Evolutionary conservation across 2,797 vertebrate genomes (phyloP).

Genomic region (Phataginus tetradactyla): DNA sequence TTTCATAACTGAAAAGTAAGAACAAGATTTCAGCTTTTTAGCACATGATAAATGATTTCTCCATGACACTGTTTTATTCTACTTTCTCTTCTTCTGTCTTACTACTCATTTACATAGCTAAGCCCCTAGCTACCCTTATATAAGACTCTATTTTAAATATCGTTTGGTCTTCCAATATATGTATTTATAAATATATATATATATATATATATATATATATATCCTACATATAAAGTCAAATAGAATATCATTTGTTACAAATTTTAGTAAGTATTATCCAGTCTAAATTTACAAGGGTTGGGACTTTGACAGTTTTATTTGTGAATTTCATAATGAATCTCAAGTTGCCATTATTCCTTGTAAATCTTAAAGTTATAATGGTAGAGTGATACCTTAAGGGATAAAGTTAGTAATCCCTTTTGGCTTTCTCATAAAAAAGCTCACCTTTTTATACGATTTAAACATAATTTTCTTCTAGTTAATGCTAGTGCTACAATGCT

Average conservation of each 20-base stretch:
- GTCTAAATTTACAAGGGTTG: background rate
- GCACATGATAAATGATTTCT: background rate
- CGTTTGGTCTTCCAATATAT: background rate
- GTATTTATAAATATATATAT: too few relatives aligned
- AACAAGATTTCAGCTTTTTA: slow-evolving; percentile 47
- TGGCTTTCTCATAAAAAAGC: background rate
- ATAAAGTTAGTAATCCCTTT: background rate
- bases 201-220: too few relatives aligned
- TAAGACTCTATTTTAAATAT: background rate
- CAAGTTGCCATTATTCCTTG: background rate
- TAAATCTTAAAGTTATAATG: background rate
- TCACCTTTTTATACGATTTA: background rate
- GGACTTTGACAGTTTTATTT: background rate
- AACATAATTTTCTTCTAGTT: slow-evolving; percentile 13
- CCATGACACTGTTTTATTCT: background rate
- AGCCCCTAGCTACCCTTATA: background rate
- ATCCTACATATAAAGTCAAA: background rate
- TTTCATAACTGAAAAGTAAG: slow-evolving; percentile 42
- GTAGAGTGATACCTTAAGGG: background rate
- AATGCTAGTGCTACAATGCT: background rate
- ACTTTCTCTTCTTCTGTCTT: slow-evolving; percentile 1
- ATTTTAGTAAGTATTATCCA: background rate
- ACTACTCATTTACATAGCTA: background rate
- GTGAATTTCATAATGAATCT: slow-evolving; percentile 2
- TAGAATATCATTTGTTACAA: background rate